Conservation (phyloP, 2,888 invertebrate genomes). For the Molanna angustata region DNA sequence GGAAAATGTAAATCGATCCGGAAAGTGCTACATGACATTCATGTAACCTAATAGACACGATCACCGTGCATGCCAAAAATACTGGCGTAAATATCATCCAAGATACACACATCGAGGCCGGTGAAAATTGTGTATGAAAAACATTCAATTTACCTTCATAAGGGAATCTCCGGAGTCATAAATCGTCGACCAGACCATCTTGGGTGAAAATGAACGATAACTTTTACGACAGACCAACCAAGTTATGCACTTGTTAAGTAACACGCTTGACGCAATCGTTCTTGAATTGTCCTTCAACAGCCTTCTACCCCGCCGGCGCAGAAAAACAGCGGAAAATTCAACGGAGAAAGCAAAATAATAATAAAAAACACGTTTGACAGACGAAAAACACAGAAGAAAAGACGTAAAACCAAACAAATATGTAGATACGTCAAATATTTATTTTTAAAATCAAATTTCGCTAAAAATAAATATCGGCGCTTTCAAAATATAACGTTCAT, state of each 20-base stretch:
- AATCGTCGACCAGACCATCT: conserved; percentile 49
- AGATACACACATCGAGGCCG: too few species aligned
- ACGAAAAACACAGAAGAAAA: not conserved
- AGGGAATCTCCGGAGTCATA: conserved; percentile 41
- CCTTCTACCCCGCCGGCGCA: conserved; percentile 13
- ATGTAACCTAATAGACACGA: too few species aligned
- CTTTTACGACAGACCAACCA: conserved; percentile 2
- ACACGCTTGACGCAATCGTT: conserved; percentile 12
- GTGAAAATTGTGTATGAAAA: too few species aligned
- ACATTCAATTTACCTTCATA: conserved; percentile 25
- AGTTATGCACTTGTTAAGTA: conserved; percentile 23
- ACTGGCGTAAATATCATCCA: too few species aligned
- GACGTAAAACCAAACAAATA: too few species aligned
- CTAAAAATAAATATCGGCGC: too few species aligned
- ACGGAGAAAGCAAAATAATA: not conserved
- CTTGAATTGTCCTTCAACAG: conserved; percentile 26
- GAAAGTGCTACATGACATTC: too few species aligned
- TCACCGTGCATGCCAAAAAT: too few species aligned
- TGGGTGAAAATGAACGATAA: conserved; percentile 39
- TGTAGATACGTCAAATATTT: too few species aligned
- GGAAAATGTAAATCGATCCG: too few species aligned
- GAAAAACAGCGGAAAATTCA: conserved; percentile 12
- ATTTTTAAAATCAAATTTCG: too few species aligned
- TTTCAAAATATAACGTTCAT: too few species aligned
- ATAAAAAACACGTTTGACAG: not conserved